These are phyloP conservation scores for Fopius arisanus DNA, from an alignment of 1,140 invertebrate genomes.

Conservation along the genomic window DNA sequence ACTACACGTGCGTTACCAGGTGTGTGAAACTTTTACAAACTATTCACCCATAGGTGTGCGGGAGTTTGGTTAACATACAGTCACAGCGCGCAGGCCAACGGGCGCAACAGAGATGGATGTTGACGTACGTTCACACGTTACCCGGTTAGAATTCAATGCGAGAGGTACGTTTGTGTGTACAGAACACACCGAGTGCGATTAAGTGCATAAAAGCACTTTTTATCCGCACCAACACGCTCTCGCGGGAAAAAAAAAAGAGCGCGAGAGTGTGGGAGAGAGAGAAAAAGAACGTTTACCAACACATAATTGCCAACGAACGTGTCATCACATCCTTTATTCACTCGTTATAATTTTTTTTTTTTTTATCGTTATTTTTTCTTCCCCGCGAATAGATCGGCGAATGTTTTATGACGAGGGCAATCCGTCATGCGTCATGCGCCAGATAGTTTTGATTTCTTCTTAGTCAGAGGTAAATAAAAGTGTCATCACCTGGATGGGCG, in stretches of 20 bases:
- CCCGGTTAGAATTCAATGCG: slow-evolving; percentile 18
- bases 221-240: not conserved
- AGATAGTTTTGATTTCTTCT: too few species aligned
- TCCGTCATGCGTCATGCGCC: too few species aligned
- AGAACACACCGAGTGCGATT: not conserved
- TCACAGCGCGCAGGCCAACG: not conserved
- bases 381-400: too few species aligned
- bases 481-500: not conserved
- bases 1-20: slow-evolving; percentile 29
- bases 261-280: too few species aligned
- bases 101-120: not conserved
- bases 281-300: too few species aligned
- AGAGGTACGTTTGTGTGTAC: not conserved
- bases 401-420: too few species aligned
- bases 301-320: too few species aligned
- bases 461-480: not conserved
- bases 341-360: too few species aligned
- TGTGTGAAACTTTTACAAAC: slow-evolving; percentile 12
- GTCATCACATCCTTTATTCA: too few species aligned
- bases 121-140: slow-evolving; percentile 28
- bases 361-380: too few species aligned
- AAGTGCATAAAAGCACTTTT: slow-evolving; percentile 19
- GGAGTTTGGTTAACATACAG: not conserved
- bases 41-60: not conserved
- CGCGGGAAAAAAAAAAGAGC: not conserved